Conservation (phyloP, 2,113 vertebrate genomes). For the Sorex fumeus region DNA sequence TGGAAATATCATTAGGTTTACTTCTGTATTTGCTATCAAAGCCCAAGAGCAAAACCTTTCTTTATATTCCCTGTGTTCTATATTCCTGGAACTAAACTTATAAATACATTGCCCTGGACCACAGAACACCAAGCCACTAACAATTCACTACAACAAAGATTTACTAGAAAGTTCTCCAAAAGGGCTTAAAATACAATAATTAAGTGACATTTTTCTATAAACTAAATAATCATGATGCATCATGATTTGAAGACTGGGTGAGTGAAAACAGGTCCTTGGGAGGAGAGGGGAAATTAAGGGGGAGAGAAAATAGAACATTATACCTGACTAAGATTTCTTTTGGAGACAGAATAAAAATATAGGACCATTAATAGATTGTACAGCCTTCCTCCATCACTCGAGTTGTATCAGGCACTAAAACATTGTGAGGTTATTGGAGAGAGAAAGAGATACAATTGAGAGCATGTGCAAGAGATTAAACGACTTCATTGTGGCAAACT, state of each 20-base stretch:
- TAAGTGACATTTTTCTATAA: not conserved
- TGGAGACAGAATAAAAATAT: not conserved
- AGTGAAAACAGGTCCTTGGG: not conserved
- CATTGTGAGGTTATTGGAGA: not conserved
- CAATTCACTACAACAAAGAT: not conserved
- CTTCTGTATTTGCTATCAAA: not conserved
- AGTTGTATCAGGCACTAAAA: not conserved
- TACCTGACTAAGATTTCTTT: not conserved
- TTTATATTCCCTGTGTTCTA: not conserved
- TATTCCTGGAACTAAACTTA: slow-evolving; percentile 6
- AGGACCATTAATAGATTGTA: not conserved
- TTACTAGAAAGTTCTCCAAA: not conserved
- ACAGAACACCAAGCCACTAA: not conserved
- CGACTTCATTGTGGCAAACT: too few species aligned
- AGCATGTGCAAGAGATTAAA: too few species aligned
- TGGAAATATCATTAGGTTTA: not conserved
- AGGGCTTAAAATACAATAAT: not conserved
- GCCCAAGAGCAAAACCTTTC: not conserved
- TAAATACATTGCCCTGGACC: slow-evolving; percentile 4
- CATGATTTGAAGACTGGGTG: not conserved
- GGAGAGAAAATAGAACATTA: not conserved
- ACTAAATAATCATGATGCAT: not conserved
- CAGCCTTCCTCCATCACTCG: not conserved
- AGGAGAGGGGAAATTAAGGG: not conserved
- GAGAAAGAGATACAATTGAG: not conserved